A percentile compares a stretch with the other conserved stretches of the same genome.
Evolutionary conservation across 1,140 invertebrate genomes (phyloP).

Genomic region (Drosophila lacertosa): DNA sequence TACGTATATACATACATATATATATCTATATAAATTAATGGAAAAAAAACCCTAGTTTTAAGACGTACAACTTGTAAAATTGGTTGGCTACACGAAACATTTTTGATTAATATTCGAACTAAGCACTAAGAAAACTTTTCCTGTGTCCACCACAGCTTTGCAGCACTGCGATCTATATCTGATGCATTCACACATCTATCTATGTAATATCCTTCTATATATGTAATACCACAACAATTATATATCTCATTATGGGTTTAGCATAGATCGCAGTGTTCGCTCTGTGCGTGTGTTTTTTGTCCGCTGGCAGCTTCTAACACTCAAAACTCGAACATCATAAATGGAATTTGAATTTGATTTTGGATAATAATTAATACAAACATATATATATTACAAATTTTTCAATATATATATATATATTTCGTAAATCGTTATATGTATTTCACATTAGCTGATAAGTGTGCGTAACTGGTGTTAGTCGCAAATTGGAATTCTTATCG

Average conservation of each 20-base stretch:
- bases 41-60: constrained; percentile 34
- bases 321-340: constrained; percentile 25
- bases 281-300: neutral
- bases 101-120: constrained; percentile 50
- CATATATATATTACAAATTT: neutral
- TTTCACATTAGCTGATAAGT: constrained; percentile 53
- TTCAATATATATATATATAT: constrained; percentile 38
- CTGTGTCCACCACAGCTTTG: constrained; percentile 49
- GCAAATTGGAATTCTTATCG: constrained; percentile 59
- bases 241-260: constrained; percentile 19
- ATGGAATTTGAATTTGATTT: constrained; percentile 27
- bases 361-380: neutral
- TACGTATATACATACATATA: constrained; percentile 29
- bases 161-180: constrained; percentile 16
- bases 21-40: constrained; percentile 22
- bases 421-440: constrained; percentile 30
- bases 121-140: constrained; percentile 60
- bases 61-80: constrained; percentile 63
- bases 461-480: constrained; percentile 83
- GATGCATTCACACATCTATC: neutral
- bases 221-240: constrained; percentile 8
- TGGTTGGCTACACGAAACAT: constrained; percentile 49
- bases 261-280: constrained; percentile 26
- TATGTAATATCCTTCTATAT: constrained; percentile 3
- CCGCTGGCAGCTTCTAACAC: constrained; percentile 30